Evolutionary conservation across 2,797 vertebrate genomes (phyloP), one percentile per base, ranked within the genome.

Genomic region (Thamnophis elegans): DNA sequence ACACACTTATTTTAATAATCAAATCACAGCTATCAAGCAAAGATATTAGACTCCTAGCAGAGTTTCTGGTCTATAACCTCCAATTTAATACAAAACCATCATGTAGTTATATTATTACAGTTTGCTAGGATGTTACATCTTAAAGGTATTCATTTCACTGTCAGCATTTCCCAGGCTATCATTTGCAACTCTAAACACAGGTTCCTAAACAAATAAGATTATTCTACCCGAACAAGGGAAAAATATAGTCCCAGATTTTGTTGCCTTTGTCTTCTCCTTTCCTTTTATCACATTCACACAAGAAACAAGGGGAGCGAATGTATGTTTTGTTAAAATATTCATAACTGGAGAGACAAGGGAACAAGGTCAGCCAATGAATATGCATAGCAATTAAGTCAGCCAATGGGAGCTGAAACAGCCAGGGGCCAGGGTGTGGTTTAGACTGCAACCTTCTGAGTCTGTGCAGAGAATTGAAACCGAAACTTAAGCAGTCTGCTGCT

Each of bases 81-180:
- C 85, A 20, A 55, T 85, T 91, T 55, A 85, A 93, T 12, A 56
- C 60, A 89, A 9, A 62, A 32, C n/a, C 60, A n/a, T 58, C 36
- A 47, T 47, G n/a, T 55, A 42, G 16, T 62, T 62, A 55, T 22
- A 42, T 51, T 62, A 82, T 47, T 88, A 68, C 56, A 89, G 32
- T 88, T 88, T 82, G 22, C 55, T 25, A 28, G 65, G 59, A 59
- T 42, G n/a, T 56, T 32, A 89, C 62, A 87, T 91, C 25, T 54
- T 92, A 87, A 42, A 78, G 82, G 89, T 94, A 28, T 94, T 36
- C 16, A 32, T 90, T 90, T 20, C 92, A 3, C 88, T 90, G 55
- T 73, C 73, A 2, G 42, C 85, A 73, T n/a, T 90, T 68, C 53
- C 94, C 91, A 90, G 0, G 0, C 85, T 47, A 0, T 36, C 0